These are phyloP conservation scores for Deroptyus accipitrinus DNA, from an alignment of 2,113 vertebrate genomes.

Conservation along the genomic window DNA sequence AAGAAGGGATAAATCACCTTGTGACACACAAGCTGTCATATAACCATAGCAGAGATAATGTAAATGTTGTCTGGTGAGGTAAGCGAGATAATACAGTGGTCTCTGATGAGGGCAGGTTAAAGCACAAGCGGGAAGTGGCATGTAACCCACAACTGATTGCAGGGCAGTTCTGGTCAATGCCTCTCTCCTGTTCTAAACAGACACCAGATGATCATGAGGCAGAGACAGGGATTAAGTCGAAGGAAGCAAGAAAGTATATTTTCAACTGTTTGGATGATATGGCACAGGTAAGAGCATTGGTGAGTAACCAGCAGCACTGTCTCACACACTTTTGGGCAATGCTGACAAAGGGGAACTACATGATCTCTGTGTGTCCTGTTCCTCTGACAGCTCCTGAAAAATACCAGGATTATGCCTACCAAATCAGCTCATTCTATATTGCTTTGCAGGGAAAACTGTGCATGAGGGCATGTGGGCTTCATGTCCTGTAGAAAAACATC, in stretches of 20 bases:
- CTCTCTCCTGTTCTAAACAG: conserved; percentile 73
- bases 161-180: background rate
- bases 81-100: background rate
- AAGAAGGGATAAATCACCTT: background rate
- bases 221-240: conserved; percentile 95
- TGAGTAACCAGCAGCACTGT: conserved; percentile 1
- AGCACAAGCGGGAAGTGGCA: background rate
- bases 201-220: conserved; percentile 94
- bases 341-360: background rate
- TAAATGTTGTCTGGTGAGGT: background rate
- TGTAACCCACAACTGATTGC: background rate
- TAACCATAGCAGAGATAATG: rapidly evolving
- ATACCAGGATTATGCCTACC: background rate
- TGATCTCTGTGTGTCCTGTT: background rate
- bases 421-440: background rate
- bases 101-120: background rate
- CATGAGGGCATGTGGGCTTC: rapidly evolving
- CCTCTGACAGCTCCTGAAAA: background rate
- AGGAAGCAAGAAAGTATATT: conserved; percentile 97
- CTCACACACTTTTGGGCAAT: background rate
- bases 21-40: background rate
- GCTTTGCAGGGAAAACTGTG: background rate
- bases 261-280: conserved; percentile 98
- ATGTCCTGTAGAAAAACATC: background rate
- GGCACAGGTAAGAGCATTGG: conserved; percentile 86